These are phyloP conservation scores for Phyllostomus hastatus DNA, from an alignment of 2,113 vertebrate genomes.

Conservation along the genomic window DNA sequence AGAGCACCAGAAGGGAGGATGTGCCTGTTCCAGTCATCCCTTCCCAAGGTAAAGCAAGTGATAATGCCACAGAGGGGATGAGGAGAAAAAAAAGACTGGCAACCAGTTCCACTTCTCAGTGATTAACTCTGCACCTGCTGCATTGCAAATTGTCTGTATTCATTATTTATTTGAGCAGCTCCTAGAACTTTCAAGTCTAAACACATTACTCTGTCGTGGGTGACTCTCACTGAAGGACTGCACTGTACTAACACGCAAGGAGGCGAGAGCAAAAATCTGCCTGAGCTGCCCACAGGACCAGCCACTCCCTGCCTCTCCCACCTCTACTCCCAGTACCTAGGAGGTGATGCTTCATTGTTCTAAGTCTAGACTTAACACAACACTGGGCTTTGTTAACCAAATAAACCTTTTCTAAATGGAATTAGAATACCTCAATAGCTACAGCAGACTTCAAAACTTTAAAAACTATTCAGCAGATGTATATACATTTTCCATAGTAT, in stretches of 20 bases:
- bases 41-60: neutral
- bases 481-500: no score
- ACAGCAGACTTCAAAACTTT: neutral
- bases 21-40: neutral
- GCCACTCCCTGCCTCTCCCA: neutral
- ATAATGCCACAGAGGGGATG: neutral
- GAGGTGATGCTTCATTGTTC: neutral
- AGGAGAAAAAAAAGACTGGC: neutral
- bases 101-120: neutral
- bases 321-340: neutral
- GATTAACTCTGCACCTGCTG: neutral
- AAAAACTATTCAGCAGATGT: neutral
- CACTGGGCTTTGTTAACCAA: neutral
- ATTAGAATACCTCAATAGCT: neutral
- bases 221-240: neutral
- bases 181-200: neutral
- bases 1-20: neutral
- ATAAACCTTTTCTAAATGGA: neutral
- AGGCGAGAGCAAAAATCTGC: neutral
- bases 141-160: neutral
- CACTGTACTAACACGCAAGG: neutral
- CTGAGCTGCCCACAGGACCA: neutral
- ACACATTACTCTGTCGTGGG: neutral
- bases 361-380: neutral
- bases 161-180: neutral